These are phyloP conservation scores for Mylabris sibirica DNA, from an alignment of 2,888 invertebrate species.

Conservation along the genomic window DNA sequence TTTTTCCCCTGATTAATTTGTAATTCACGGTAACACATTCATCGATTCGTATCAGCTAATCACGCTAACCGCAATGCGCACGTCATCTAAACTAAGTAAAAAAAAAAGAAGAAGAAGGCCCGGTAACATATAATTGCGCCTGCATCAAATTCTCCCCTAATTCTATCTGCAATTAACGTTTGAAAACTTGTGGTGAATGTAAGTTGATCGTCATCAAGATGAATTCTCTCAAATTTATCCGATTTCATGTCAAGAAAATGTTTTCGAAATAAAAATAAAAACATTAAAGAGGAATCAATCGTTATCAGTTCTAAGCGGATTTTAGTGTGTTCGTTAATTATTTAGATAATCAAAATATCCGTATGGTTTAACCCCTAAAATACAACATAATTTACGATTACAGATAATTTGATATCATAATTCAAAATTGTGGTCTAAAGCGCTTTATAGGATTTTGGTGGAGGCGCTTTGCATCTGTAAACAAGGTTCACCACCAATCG, in stretches of 20 bases:
- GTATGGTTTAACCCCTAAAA: not conserved
- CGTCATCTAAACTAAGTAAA: slow-evolving; percentile 15
- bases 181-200: not conserved
- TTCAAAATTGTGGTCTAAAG: slow-evolving; percentile 17
- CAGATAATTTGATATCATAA: slow-evolving; percentile 18
- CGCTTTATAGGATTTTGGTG: slow-evolving; percentile 16
- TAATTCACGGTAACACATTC: slow-evolving; percentile 8
- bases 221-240: not conserved
- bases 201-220: not conserved
- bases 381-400: slow-evolving; percentile 6
- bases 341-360: not conserved
- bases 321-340: not conserved
- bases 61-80: slow-evolving; percentile 34
- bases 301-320: not conserved
- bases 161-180: not conserved
- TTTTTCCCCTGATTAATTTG: slow-evolving; percentile 1
- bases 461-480: slow-evolving; percentile 17
- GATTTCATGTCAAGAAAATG: not conserved
- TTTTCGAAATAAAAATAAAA: not conserved
- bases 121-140: not conserved
- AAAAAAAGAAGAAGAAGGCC: not conserved
- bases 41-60: slow-evolving; percentile 21
- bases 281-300: not conserved
- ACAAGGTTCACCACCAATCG: slow-evolving; percentile 13
- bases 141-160: slow-evolving; percentile 11